Evolutionary conservation across 2,888 invertebrate genomes (phyloP).

Genomic region (Eumacrocentrus americanus): DNA sequence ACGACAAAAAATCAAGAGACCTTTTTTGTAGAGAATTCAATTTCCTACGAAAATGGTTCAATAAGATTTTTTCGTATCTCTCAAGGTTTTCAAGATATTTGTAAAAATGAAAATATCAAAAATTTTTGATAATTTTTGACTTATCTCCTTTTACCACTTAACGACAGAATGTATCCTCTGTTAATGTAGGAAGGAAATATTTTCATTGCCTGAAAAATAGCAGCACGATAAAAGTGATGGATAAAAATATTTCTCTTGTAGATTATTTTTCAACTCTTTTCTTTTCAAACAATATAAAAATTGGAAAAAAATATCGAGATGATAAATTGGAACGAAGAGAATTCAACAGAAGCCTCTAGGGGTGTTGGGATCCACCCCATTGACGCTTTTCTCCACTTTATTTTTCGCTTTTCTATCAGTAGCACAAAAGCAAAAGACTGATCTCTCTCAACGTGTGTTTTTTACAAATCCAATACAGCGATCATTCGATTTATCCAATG

Average conservation of each 20-base stretch:
- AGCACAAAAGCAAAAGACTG: not conserved
- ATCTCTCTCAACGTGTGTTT: not conserved
- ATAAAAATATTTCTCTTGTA: not conserved
- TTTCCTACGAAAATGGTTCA: not conserved
- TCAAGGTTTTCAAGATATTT: not conserved
- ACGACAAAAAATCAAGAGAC: not conserved
- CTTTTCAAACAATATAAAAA: too few species aligned
- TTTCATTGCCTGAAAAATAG: too few species aligned
- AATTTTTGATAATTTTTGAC: too few species aligned
- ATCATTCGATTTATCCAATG: constrained; percentile 6
- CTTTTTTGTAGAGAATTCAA: not conserved
- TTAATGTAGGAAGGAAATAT: too few species aligned
- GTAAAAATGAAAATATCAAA: not conserved
- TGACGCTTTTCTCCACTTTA: not conserved
- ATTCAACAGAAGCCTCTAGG: not conserved
- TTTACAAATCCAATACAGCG: not conserved
- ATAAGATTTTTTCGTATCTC: not conserved
- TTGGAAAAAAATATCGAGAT: not conserved
- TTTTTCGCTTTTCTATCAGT: too few species aligned
- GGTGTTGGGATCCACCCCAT: not conserved
- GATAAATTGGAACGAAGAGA: not conserved
- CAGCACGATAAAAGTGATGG: not conserved
- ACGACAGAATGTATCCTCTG: too few species aligned
- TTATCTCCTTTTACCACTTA: too few species aligned
- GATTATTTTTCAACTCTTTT: not conserved